phyloP scores from a whole-genome alignment of 2,113 vertebrate genomes.

The Corythaixoides concolor region DNA sequence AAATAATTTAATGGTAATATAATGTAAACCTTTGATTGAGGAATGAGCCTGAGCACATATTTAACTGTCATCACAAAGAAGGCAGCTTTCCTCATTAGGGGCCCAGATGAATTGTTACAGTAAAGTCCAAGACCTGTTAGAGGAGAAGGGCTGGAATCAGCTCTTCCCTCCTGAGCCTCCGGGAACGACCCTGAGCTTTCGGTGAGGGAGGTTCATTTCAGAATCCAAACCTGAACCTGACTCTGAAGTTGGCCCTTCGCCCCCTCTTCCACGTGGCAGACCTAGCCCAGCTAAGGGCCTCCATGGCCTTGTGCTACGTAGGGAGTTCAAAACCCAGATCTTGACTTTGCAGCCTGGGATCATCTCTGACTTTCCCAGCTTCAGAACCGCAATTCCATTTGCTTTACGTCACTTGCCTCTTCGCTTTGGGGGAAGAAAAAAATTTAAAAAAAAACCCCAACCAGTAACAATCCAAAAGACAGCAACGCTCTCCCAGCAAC shows the following conservation, averaged over 20 bases:
- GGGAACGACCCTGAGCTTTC: not conserved
- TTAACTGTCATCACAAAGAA: slow-evolving; percentile 36
- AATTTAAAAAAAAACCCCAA: not conserved
- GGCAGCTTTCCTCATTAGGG: not conserved
- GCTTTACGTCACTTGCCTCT: not conserved
- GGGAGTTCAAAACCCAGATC: not conserved
- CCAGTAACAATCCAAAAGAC: slow-evolving; percentile 2
- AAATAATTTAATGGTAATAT: not conserved
- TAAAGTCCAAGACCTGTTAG: not conserved
- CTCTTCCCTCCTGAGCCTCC: not conserved
- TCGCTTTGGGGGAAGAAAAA: slow-evolving; percentile 12
- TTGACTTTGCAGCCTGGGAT: not conserved
- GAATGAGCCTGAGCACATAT: not conserved
- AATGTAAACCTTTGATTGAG: slow-evolving; percentile 5
- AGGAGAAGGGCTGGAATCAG: not conserved
- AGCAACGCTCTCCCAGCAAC: not conserved
- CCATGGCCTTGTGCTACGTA: not conserved
- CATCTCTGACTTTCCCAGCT: not conserved
- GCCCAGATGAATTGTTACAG: not conserved
- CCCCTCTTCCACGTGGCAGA: not conserved
- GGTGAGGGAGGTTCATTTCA: not conserved
- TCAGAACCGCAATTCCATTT: not conserved
- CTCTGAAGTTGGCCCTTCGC: not conserved
- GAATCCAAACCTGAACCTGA: not conserved
- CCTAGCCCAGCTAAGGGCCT: not conserved